Conservation (phyloP, 2,113 vertebrate genomes). For the Ivindomyrus marchei region DNA sequence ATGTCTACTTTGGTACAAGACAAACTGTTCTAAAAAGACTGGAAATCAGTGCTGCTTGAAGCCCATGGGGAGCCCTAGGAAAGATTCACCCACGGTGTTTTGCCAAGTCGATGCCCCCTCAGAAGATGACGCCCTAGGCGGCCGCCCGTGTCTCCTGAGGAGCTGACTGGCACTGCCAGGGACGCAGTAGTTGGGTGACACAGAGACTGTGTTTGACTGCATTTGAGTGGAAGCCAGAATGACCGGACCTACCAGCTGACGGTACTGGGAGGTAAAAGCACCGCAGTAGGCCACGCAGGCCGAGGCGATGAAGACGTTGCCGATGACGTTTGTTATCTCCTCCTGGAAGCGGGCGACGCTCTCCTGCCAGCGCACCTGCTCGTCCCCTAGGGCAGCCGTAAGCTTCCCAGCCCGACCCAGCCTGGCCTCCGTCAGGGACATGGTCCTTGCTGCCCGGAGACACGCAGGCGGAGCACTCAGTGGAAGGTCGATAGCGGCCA, state of each 20-base stretch:
- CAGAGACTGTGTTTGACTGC: not conserved
- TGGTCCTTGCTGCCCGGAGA: slow-evolving; percentile 56
- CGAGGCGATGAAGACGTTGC: slow-evolving; percentile 76
- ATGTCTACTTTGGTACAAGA: not conserved
- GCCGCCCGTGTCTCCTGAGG: not conserved
- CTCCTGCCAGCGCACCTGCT: slow-evolving; percentile 75
- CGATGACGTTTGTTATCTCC: slow-evolving; percentile 68
- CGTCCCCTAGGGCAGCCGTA: slow-evolving; percentile 66
- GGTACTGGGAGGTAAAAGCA: slow-evolving; percentile 72
- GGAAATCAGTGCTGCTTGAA: not conserved
- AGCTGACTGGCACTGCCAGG: not conserved
- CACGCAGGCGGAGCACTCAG: not conserved
- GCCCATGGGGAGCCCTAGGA: not conserved
- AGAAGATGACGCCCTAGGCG: not conserved
- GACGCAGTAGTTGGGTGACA: not conserved
- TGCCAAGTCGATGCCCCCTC: not conserved
- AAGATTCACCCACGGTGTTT: not conserved
- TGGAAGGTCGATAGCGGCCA: not conserved
- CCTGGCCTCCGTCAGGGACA: slow-evolving; percentile 66
- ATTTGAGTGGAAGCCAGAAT: not conserved
- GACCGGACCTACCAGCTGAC: slow-evolving; percentile 57
- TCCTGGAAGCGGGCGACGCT: slow-evolving; percentile 64
- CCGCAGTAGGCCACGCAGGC: slow-evolving; percentile 77
- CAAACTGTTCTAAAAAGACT: not conserved
- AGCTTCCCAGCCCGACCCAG: slow-evolving; percentile 67